Percentiles rank a stretch among this genome's conserved stretches.
Conservation (phyloP, 2,888 invertebrate genomes). For the Drosophila lacicola region DNA sequence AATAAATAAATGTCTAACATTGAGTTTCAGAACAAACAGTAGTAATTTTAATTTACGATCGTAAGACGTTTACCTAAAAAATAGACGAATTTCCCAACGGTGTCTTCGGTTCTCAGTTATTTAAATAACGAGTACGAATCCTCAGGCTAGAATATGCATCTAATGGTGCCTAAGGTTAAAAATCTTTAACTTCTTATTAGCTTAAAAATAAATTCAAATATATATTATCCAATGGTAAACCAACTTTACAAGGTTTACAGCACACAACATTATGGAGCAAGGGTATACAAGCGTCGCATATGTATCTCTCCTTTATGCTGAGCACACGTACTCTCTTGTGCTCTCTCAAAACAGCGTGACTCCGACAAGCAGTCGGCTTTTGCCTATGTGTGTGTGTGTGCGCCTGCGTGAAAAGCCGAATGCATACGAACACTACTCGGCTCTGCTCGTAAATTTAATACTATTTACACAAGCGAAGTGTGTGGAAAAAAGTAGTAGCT, state of each 20-base stretch:
- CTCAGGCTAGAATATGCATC: too few species aligned
- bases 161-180: too few species aligned
- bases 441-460: slow-evolving; percentile 24
- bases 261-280: background rate
- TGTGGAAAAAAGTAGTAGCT: slow-evolving; percentile 34
- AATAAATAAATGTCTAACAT: too few species aligned
- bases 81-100: too few species aligned
- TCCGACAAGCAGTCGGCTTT: slow-evolving; percentile 37
- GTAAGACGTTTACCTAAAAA: too few species aligned
- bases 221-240: background rate
- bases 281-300: slow-evolving; percentile 6
- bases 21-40: too few species aligned
- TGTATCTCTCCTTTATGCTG: background rate
- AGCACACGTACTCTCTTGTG: background rate
- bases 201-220: background rate
- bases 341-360: slow-evolving; percentile 9
- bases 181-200: too few species aligned
- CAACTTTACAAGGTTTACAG: background rate
- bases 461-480: slow-evolving; percentile 14
- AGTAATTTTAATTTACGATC: too few species aligned
- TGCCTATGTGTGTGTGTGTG: background rate
- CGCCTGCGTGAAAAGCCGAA: slow-evolving; percentile 5
- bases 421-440: slow-evolving; percentile 4
- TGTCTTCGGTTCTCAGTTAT: too few species aligned
- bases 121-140: too few species aligned